Evolutionary conservation across 2,888 invertebrate genomes (phyloP), one percentile per base, ranked within the genome.

Genomic region (Chaitophorus viminalis): DNA sequence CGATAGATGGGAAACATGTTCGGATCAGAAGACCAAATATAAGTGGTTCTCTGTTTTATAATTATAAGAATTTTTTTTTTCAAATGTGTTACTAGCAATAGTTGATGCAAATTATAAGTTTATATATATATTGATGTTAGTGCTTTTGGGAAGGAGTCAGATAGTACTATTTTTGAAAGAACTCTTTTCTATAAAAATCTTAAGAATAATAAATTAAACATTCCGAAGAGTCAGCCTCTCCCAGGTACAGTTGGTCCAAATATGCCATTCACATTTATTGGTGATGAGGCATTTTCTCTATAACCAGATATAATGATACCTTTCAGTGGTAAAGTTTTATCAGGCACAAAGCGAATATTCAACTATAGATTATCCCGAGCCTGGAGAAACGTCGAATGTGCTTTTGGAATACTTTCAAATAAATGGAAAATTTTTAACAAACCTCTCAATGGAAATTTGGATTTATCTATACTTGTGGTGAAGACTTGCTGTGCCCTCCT

Each of bases 41-140:
- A 17, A 76, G 46, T 46, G 75, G 46, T 18, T 76, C 75, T 17
- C 76, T 77, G 76, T 77, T 77, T 77, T 21, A 77, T 77, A 77
- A 77, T 68, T 68, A 68, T 68, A 68, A 68, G 68, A 68, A 68
- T 68, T 68, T 68, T 68, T 33, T 74, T 89, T 89, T 82, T n/a
- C 3, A 74, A 74, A 36, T 74, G 74, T 74, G 36, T 25, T 74
- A 36, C n/a, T 74, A 74, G 18, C 74, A 31, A 74, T 74, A 36
- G 74, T 74, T 36, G 74, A 74, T 36, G 74, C 74, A 18, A 74
- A 74, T 74, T 74, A 74, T 74, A 74, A 74, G 36, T 74, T 74
- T 36, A 74, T 74, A 36, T 74, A 74, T n/a, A 36, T 74, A 36
- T 74, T 36, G 74, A 74, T 74, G 74, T 74, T 74, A 36, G 74